Percentiles rank a stretch among this genome's conserved stretches.
phyloP scores from a whole-genome alignment of 2,888 invertebrate species.

The Podotricha telesiphe region DNA sequence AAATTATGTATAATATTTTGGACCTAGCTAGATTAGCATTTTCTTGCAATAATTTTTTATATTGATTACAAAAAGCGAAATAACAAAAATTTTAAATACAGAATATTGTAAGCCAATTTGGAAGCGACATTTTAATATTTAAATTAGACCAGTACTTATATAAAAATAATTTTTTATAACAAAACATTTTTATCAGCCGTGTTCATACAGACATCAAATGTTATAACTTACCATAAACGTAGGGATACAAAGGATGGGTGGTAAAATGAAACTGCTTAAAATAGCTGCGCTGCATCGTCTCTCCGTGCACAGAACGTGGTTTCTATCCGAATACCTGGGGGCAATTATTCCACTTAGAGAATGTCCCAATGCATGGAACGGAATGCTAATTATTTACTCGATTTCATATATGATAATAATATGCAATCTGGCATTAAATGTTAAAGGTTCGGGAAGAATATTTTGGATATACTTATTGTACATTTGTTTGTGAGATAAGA shows the following conservation, averaged over 20 bases:
- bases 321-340: conserved; percentile 89
- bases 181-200: too few relatives aligned
- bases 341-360: conserved; percentile 31
- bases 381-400: conserved; percentile 4
- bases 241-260: conserved; percentile 92
- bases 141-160: too few relatives aligned
- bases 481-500: not conserved
- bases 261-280: conserved; percentile 88
- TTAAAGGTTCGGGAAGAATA: not conserved
- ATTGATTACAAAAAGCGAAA: too few relatives aligned
- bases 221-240: conserved; percentile 86
- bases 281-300: conserved; percentile 90
- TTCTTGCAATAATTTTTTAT: too few relatives aligned
- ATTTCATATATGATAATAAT: not conserved
- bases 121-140: too few relatives aligned
- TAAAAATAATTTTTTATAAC: too few relatives aligned
- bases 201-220: too few relatives aligned
- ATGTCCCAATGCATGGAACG: not conserved
- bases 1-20: too few relatives aligned
- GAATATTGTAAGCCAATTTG: too few relatives aligned
- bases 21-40: too few relatives aligned
- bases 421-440: not conserved
- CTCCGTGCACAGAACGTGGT: conserved; percentile 89
- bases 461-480: too few relatives aligned
- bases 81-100: too few relatives aligned